phyloP scores from a whole-genome alignment of 2,113 vertebrate genomes.

The Trichomycterus rosablanca region DNA sequence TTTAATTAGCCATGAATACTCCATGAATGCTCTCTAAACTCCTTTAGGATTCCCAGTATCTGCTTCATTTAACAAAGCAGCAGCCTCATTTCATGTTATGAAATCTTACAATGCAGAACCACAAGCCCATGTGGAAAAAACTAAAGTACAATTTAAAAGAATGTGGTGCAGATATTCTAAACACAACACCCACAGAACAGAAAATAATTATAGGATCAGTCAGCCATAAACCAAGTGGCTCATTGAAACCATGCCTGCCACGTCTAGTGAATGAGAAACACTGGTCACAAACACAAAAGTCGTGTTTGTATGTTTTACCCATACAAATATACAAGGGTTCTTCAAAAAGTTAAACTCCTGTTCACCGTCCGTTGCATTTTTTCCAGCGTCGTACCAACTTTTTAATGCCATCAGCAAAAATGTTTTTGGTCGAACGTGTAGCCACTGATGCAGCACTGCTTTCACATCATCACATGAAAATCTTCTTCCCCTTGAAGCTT shows the following conservation, averaged over 20 bases:
- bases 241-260: slow-evolving; percentile 21
- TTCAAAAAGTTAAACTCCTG: too few species aligned
- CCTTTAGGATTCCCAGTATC: background rate
- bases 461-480: too few species aligned
- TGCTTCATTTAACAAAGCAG: slow-evolving; percentile 13
- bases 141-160: slow-evolving; percentile 16
- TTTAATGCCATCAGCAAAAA: too few species aligned
- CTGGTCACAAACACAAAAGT: too few species aligned
- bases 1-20: too few species aligned
- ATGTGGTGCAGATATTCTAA: slow-evolving; percentile 3
- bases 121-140: slow-evolving; percentile 17
- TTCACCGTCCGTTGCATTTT: too few species aligned
- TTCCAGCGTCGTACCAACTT: too few species aligned
- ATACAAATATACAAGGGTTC: too few species aligned
- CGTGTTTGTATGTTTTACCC: too few species aligned
- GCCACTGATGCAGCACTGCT: too few species aligned
- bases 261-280: slow-evolving; percentile 18
- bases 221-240: slow-evolving; percentile 9
- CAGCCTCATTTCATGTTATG: slow-evolving; percentile 1
- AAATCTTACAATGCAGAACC: background rate
- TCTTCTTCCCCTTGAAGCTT: too few species aligned
- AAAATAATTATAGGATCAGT: slow-evolving; percentile 30
- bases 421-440: too few species aligned
- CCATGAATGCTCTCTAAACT: background rate
- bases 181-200: slow-evolving; percentile 24